phyloP scores from a whole-genome alignment of 2,888 invertebrate species.

The Corythucha ciliata region DNA sequence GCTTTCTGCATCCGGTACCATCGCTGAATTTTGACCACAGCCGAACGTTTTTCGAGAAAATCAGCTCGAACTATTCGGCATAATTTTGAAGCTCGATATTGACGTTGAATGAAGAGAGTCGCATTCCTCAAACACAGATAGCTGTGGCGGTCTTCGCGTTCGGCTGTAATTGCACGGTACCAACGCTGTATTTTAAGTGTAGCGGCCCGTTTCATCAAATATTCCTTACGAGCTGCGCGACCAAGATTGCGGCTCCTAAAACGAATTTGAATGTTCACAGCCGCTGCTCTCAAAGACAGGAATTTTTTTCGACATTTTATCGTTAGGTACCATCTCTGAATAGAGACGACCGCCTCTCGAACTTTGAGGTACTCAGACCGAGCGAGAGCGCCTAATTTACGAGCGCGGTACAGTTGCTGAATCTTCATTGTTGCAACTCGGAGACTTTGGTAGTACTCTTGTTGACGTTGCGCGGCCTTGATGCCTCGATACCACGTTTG shows the following conservation, averaged over 20 bases:
- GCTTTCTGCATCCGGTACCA: slow-evolving; percentile 41
- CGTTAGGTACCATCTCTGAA: slow-evolving; percentile 19
- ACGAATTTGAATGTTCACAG: too few relatives aligned
- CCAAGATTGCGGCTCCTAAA: too few relatives aligned
- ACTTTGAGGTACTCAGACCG: background rate
- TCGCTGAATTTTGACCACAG: slow-evolving; percentile 44
- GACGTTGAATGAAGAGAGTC: slow-evolving; percentile 33
- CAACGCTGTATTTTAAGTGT: slow-evolving; percentile 11
- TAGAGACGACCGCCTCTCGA: slow-evolving; percentile 10
- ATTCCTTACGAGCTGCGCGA: background rate
- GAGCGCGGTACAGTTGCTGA: background rate
- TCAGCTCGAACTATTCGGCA: background rate
- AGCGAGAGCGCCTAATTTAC: background rate
- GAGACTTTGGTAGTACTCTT: background rate
- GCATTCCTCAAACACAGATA: slow-evolving; percentile 41
- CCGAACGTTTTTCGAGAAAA: background rate
- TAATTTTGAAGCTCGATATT: background rate
- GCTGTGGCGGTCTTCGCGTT: slow-evolving; percentile 23
- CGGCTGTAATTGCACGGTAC: background rate
- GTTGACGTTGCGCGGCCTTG: slow-evolving; percentile 3
- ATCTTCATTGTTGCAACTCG: background rate
- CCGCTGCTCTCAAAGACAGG: background rate
- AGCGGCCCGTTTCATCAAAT: background rate
- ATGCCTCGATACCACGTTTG: slow-evolving; percentile 21
- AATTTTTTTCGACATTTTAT: background rate